Evolutionary conservation across 2,888 invertebrate genomes (phyloP), one percentile per base, ranked within the genome.

Genomic region (Chrysina gloriosa): DNA sequence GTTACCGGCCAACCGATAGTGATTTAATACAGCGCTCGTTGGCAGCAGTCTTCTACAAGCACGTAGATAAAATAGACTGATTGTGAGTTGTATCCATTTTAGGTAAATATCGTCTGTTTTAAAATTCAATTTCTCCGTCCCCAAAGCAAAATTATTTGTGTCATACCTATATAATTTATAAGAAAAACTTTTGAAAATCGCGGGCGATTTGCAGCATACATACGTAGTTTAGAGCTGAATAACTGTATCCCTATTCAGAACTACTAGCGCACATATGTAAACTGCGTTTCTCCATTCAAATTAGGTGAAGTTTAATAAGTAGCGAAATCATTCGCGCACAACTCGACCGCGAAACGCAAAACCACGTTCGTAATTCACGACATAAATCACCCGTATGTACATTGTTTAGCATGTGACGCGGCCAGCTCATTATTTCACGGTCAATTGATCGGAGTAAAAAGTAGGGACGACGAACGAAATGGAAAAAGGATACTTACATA

Each of bases 281-380:
- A 34, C 34, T n/a, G 14, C 36, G 36, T 4, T 36, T 36, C 11
- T 36, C n/a, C 36, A 36, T 36, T 36, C 36, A 11, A 36, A 36
- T 36, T 36, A 36, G 2, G 14, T 11, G 36, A 36, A n/a, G 36
- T 36, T 36, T 36, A 52, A n/a, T n/a, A n/a, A 27, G n/a, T 27
- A 27, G 52, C 52, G 52, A 11, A 52, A 29, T 52, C 52, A 16
- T 52, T 23, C 27, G 27, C 27, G 52, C 25, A n/a, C 36, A n/a
- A 14, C n/a, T 34, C 34, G 1, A 34, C 34, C 34, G 34, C 34
- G 7, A 34, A 34, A 34, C 34, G 34, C n/a, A 34, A n/a, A 36
- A 9, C 36, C 36, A 36, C 36, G n/a, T n/a, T 36, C 36, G 3
- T 14, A 36, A 14, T 36, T 36, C 36, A 4, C 36, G n/a, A 36